Evolutionary conservation across 2,888 invertebrate genomes (phyloP).

Genomic region (Rutpela maculata): DNA sequence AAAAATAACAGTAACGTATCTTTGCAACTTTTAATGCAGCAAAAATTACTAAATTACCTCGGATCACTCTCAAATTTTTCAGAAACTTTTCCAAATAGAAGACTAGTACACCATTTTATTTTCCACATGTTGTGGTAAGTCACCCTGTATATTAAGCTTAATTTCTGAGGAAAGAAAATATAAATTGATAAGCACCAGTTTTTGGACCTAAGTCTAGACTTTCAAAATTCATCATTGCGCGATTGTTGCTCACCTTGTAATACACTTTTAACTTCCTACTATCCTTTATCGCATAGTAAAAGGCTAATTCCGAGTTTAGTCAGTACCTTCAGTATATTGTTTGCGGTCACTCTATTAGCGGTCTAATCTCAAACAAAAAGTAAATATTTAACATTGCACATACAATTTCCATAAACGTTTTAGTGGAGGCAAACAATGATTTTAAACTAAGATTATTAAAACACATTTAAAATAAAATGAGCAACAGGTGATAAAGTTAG

Average conservation of each 20-base stretch:
- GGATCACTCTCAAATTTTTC: too few species aligned
- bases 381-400: conserved; percentile 28
- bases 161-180: too few species aligned
- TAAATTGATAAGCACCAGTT: too few species aligned
- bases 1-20: too few species aligned
- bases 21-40: too few species aligned
- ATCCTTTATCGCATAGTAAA: conserved; percentile 17
- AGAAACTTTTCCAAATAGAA: too few species aligned
- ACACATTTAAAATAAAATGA: conserved; percentile 24
- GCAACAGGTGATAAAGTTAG: conserved; percentile 35
- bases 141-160: too few species aligned
- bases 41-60: too few species aligned
- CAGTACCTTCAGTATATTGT: not conserved
- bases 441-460: conserved; percentile 21
- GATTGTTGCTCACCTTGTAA: not conserved
- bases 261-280: not conserved
- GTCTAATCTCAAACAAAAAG: conserved; percentile 27
- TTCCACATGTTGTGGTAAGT: too few species aligned
- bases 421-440: not conserved
- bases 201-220: too few species aligned
- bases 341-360: conserved; percentile 27
- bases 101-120: too few species aligned
- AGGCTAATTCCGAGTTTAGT: not conserved
- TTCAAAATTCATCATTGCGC: too few species aligned
- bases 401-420: conserved; percentile 32